Evolutionary conservation across 2,797 vertebrate genomes (phyloP), one percentile per base, ranked within the genome.

Genomic region (Danionella dracula): DNA sequence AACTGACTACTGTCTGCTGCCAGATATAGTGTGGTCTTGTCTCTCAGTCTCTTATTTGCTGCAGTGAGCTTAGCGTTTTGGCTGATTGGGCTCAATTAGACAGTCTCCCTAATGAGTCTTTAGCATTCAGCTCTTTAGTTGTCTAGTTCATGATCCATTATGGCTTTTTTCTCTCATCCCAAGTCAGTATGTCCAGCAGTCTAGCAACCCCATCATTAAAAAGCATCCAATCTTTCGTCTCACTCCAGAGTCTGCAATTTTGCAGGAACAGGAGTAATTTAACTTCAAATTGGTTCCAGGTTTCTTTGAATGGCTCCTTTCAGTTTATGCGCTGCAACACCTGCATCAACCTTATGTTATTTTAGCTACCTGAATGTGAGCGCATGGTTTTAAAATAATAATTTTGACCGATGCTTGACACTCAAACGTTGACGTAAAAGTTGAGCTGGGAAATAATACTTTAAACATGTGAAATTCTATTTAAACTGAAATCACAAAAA

Each of bases 251-350:
- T 45, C 51, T 29, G 21, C 13, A 32, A 40, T 48, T 58, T 56
- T 41, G 42, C 21, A 31, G 17, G 15, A 66, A 37, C 51, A 7
- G 40, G 34, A 66, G 53, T n/a, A 34, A 40, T 57, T 31, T 20
- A 13, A 21, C 31, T 27, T 11, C 12, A 57, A 64, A 70, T 70
- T 55, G 53, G 37, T 58, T 57, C 37, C 53, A 65, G 60, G 38
- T 51, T 65, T 42, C 8, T 20, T 19, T 21, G 37, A 50, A 57
- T 41, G 31, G 29, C 38, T 42, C 53, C n/a, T 42, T 51, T 65
- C 19, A 35, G 27, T 37, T 44, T 10, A 32, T 42, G 27, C 34
- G 34, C 51, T 56, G 42, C 13, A 44, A 35, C 31, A 51, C 60
- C 66, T 62, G 50, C 40, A 55, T 66, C 19, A 49, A 34, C 27